Percentiles rank a stretch among this genome's conserved stretches.
phyloP scores from a whole-genome alignment of 1,140 invertebrate genomes.

The Vanessa atalanta region DNA sequence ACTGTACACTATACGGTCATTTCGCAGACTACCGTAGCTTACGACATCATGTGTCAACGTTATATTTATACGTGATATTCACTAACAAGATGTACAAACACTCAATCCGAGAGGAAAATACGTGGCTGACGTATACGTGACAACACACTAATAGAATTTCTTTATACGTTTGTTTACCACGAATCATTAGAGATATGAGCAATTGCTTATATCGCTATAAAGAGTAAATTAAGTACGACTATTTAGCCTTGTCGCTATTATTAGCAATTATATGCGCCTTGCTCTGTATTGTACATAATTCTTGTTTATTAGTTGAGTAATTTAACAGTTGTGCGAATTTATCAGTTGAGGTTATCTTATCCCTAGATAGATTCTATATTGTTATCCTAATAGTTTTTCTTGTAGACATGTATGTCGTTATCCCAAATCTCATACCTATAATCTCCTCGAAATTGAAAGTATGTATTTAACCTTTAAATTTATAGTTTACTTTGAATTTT shows the following conservation, averaged over 20 bases:
- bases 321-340: too few species aligned
- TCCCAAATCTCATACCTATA: too few species aligned
- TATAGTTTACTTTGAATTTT: too few species aligned
- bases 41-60: conserved; percentile 4
- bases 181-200: conserved; percentile 6
- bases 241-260: neutral
- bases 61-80: neutral
- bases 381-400: too few species aligned
- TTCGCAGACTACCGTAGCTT: conserved; percentile 1
- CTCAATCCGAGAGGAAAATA: conserved; percentile 14
- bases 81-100: conserved; percentile 11
- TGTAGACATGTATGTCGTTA: too few species aligned
- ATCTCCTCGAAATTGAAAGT: too few species aligned
- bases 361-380: too few species aligned
- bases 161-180: conserved; percentile 18
- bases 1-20: too few species aligned
- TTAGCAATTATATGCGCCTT: conserved; percentile 4
- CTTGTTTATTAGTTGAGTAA: too few species aligned
- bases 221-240: neutral
- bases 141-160: conserved; percentile 11
- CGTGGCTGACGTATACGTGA: conserved; percentile 11
- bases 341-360: too few species aligned
- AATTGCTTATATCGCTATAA: neutral
- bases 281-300: neutral
- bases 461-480: too few species aligned